phyloP scores from a whole-genome alignment of 2,797 vertebrate species.

The Leptoclinus maculatus region DNA sequence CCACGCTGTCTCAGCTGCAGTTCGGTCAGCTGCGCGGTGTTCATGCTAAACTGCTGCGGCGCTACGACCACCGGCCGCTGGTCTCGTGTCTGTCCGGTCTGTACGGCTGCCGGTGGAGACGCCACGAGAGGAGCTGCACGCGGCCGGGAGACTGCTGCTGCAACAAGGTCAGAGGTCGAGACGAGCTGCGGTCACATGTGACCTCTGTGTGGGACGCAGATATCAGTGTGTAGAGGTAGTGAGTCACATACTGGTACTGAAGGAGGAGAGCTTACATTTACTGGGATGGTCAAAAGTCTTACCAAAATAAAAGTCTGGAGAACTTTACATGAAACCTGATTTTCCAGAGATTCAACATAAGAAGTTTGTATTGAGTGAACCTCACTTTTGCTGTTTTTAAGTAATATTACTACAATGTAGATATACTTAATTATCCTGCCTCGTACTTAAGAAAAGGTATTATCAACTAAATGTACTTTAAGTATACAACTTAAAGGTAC shows the following conservation, averaged over 20 bases:
- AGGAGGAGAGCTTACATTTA: background rate
- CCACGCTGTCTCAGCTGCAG: constrained; percentile 75
- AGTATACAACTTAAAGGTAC: too few species aligned
- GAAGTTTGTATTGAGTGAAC: too few species aligned
- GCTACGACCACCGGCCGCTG: constrained; percentile 79
- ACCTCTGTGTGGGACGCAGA: too few species aligned
- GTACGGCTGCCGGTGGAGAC: constrained; percentile 89
- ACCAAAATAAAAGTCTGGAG: too few species aligned
- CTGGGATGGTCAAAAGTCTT: background rate
- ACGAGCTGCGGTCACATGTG: background rate
- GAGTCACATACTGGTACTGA: too few species aligned
- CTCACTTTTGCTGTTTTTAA: too few species aligned
- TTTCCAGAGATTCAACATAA: too few species aligned
- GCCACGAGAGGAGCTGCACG: constrained; percentile 72
- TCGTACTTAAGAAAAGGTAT: too few species aligned
- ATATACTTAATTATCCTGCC: too few species aligned
- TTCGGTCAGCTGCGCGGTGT: constrained; percentile 82
- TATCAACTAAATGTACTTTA: too few species aligned
- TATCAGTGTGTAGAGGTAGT: background rate
- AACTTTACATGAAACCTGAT: too few species aligned
- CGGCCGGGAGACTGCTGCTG: constrained; percentile 89
- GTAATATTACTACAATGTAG: too few species aligned
- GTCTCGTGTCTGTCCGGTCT: constrained; percentile 87
- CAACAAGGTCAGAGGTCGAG: constrained; percentile 72
- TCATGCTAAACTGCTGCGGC: constrained; percentile 76